A percentile compares a stretch with the other conserved stretches of the same genome.
phyloP scores from a whole-genome alignment of 2,888 invertebrate genomes.

The Trissolcus brochymenae region DNA sequence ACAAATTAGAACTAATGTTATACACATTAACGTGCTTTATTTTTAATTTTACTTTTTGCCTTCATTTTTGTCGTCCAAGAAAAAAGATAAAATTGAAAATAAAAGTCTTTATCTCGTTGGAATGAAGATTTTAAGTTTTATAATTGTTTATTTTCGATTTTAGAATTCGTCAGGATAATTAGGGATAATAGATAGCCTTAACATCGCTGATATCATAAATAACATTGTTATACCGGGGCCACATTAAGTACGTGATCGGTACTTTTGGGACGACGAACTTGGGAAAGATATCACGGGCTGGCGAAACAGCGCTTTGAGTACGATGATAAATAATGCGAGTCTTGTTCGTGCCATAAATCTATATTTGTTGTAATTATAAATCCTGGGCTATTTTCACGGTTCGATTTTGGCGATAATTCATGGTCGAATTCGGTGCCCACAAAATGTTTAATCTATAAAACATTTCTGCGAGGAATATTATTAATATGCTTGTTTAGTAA shows the following conservation, averaged over 20 bases:
- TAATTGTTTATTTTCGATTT: too few relatives aligned
- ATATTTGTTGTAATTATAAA: conserved; percentile 24
- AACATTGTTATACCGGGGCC: conserved; percentile 12
- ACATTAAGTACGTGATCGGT: conserved; percentile 25
- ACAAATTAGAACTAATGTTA: too few relatives aligned
- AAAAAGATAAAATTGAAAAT: too few relatives aligned
- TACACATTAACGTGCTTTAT: too few relatives aligned
- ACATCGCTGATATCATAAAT: background rate
- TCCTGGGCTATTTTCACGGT: conserved; percentile 1
- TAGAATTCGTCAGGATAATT: too few relatives aligned
- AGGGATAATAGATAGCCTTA: background rate
- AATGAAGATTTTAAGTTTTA: too few relatives aligned
- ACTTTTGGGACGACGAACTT: conserved; percentile 4
- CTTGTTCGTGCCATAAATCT: conserved; percentile 9
- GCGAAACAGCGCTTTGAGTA: conserved; percentile 10
- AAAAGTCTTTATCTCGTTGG: too few relatives aligned
- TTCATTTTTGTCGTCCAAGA: too few relatives aligned
- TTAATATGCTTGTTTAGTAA: background rate
- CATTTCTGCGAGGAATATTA: background rate
- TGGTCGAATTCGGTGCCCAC: conserved; percentile 1
- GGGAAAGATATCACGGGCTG: conserved; percentile 15
- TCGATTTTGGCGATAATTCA: conserved; percentile 15
- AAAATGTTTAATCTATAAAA: background rate
- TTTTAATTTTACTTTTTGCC: too few relatives aligned
- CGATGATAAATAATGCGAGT: conserved; percentile 25